Evolutionary conservation across 2,113 vertebrate species (phyloP).

Genomic region (Pseudorhombus dupliciocellatus): DNA sequence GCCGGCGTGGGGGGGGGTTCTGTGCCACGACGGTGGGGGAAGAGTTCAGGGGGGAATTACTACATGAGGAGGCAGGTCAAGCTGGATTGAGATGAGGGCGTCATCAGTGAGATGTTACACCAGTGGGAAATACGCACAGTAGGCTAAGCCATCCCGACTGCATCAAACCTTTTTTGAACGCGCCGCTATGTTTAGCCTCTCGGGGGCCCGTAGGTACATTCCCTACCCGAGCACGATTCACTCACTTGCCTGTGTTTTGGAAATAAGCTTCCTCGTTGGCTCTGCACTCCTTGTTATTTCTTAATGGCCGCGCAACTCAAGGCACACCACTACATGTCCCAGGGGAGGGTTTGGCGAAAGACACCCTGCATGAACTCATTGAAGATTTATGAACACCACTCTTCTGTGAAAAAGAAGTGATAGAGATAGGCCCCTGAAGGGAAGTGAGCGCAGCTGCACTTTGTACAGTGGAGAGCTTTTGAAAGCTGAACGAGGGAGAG

Average conservation of each 20-base stretch:
- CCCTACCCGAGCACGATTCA: constrained; percentile 15
- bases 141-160: constrained; percentile 30
- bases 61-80: constrained; percentile 43
- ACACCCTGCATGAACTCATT: constrained; percentile 45
- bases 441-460: constrained; percentile 54
- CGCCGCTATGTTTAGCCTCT: constrained; percentile 11
- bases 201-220: constrained; percentile 16
- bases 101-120: constrained; percentile 35
- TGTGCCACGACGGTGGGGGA: constrained; percentile 17
- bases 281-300: constrained; percentile 35
- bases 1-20: constrained; percentile 33
- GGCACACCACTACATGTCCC: constrained; percentile 41
- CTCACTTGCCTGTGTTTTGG: constrained; percentile 34
- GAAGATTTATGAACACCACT: constrained; percentile 57
- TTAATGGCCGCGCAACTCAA: constrained; percentile 33
- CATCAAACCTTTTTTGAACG: constrained; percentile 42
- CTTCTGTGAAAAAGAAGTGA: constrained; percentile 56
- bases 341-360: constrained; percentile 38
- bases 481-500: constrained; percentile 52
- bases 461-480: constrained; percentile 34
- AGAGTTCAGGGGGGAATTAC: constrained; percentile 53
- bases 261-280: constrained; percentile 32
- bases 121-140: constrained; percentile 38
- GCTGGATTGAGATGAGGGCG: constrained; percentile 46
- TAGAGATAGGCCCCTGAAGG: constrained; percentile 29